Conservation (phyloP, 2,888 invertebrate genomes). For the Hydroisotoma schaefferi region DNA sequence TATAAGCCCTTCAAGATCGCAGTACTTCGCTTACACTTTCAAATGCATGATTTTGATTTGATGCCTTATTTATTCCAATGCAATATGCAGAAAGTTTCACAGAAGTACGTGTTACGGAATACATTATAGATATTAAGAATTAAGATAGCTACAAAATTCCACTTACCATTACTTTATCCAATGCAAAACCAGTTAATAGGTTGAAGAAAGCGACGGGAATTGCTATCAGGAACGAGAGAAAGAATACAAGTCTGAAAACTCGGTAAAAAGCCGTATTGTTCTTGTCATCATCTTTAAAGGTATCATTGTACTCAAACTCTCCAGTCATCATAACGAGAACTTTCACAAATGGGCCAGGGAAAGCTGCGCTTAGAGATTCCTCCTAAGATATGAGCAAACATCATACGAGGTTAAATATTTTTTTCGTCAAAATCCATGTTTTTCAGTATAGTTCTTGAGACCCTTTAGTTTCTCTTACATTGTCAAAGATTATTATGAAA, state of each 20-base stretch:
- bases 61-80: too few relatives aligned
- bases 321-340: conserved; percentile 24
- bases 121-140: too few relatives aligned
- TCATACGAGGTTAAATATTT: background rate
- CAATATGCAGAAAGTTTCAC: too few relatives aligned
- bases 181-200: conserved; percentile 24
- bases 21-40: too few relatives aligned
- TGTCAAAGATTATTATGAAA: conserved; percentile 30
- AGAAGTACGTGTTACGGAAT: too few relatives aligned
- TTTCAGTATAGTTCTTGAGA: too few relatives aligned
- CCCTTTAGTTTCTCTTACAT: conserved; percentile 22
- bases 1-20: background rate
- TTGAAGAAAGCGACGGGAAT: conserved; percentile 32
- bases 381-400: background rate
- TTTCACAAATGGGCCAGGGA: conserved; percentile 9
- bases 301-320: conserved; percentile 33
- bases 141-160: background rate
- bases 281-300: conserved; percentile 24
- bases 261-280: conserved; percentile 6
- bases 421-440: background rate
- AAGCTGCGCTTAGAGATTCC: background rate
- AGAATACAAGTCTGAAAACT: conserved; percentile 22
- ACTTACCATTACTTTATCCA: conserved; percentile 32
- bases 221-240: conserved; percentile 24
- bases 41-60: too few relatives aligned